Percentiles rank a stretch among this genome's conserved stretches.
phyloP scores from a whole-genome alignment of 2,888 invertebrate species.

The Nymphalis polychloros region DNA sequence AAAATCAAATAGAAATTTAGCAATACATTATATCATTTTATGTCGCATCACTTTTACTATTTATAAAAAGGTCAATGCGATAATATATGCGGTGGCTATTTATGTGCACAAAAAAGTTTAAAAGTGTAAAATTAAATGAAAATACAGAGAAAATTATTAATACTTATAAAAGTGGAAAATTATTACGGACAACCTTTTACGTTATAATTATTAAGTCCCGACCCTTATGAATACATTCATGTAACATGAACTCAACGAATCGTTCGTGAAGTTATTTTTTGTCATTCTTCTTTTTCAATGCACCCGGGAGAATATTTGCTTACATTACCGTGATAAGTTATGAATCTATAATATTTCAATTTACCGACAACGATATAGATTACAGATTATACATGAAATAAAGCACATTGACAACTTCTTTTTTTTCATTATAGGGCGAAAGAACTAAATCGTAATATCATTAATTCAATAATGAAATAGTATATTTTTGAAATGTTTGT shows the following conservation, averaged over 20 bases:
- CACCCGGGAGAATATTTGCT: not conserved
- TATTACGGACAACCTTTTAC: not conserved
- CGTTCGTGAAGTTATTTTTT: conserved; percentile 2
- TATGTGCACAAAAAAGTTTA: no score
- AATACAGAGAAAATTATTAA: not conserved
- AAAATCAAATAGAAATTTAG: no score
- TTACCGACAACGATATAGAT: conserved; percentile 6
- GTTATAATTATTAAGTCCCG: not conserved
- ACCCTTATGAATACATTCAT: conserved; percentile 1
- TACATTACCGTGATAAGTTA: conserved; percentile 16
- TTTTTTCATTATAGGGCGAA: no score
- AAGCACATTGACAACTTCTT: not conserved
- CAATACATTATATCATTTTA: no score
- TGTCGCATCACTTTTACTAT: no score
- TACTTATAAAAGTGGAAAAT: not conserved
- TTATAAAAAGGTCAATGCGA: no score
- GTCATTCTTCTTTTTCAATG: conserved; percentile 3
- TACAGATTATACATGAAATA: not conserved
- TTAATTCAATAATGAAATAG: no score
- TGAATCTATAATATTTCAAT: conserved; percentile 24
- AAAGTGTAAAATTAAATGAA: no score
- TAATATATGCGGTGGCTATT: no score
- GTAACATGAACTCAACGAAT: not conserved
- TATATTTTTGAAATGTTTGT: no score
- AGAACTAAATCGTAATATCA: no score